phyloP scores from a whole-genome alignment of 2,113 vertebrate genomes.

The Numenius arquata region DNA sequence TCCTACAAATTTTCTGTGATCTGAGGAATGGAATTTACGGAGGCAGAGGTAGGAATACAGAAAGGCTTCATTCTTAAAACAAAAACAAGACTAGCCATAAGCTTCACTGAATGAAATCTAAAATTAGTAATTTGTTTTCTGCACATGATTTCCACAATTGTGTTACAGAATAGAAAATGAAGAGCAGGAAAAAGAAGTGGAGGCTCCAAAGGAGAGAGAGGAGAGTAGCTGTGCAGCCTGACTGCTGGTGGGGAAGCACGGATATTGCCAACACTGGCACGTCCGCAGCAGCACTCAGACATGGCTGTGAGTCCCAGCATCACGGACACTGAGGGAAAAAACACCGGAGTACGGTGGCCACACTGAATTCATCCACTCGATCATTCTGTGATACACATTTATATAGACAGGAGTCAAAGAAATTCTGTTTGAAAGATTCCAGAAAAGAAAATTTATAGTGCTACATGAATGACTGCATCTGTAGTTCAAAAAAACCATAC shows the following conservation, averaged over 20 bases:
- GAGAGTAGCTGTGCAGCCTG: background rate
- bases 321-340: background rate
- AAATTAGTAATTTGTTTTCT: background rate
- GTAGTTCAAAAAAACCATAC: background rate
- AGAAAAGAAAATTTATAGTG: background rate
- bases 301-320: fast-evolving
- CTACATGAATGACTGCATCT: background rate
- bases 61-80: background rate
- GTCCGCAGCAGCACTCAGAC: background rate
- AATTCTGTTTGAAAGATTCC: background rate
- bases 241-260: background rate
- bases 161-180: background rate
- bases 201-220: background rate
- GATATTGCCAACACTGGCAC: no score
- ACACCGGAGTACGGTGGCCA: fast-evolving
- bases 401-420: background rate
- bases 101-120: background rate
- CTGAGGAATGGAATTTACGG: background rate
- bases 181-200: background rate
- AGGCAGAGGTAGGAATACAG: background rate
- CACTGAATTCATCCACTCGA: background rate
- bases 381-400: background rate
- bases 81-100: background rate
- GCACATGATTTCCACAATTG: background rate
- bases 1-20: background rate